A percentile compares a stretch with the other conserved stretches of the same genome.
Evolutionary conservation across 2,797 vertebrate species (phyloP).

Genomic region (Parauchenoglanis punctatus): DNA sequence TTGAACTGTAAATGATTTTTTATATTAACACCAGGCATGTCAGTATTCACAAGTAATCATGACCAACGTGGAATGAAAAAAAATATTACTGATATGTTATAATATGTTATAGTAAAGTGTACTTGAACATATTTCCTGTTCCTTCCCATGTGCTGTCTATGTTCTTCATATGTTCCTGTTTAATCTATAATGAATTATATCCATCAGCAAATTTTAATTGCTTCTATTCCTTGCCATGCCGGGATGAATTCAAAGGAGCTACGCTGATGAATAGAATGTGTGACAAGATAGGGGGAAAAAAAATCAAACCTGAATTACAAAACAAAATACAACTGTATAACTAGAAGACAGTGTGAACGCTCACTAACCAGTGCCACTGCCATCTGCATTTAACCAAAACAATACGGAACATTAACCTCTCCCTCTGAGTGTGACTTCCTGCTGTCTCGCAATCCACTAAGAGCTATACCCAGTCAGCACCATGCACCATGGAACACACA

Average conservation of each 20-base stretch:
- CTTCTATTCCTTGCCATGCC: slow-evolving; percentile 8
- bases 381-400: slow-evolving; percentile 30
- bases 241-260: slow-evolving; percentile 16
- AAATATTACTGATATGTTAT: background rate
- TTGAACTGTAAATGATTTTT: background rate
- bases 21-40: background rate
- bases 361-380: slow-evolving; percentile 11
- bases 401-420: slow-evolving; percentile 43
- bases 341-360: slow-evolving; percentile 14
- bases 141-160: background rate
- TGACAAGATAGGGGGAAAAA: background rate
- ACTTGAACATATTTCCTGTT: background rate
- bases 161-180: background rate
- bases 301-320: slow-evolving; percentile 33
- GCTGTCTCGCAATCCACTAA: slow-evolving; percentile 25
- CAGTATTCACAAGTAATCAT: background rate
- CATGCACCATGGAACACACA: slow-evolving; percentile 23
- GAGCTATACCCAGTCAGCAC: slow-evolving; percentile 20
- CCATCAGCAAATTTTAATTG: slow-evolving; percentile 6
- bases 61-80: background rate
- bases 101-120: background rate
- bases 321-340: slow-evolving; percentile 16
- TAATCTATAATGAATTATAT: slow-evolving; percentile 2
- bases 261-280: slow-evolving; percentile 10
- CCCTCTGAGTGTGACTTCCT: slow-evolving; percentile 19